Percentiles rank a stretch among this genome's conserved stretches.
These are phyloP conservation scores for Apis mellifera DNA, from an alignment of 1,140 invertebrate species.

Conservation along the genomic window DNA sequence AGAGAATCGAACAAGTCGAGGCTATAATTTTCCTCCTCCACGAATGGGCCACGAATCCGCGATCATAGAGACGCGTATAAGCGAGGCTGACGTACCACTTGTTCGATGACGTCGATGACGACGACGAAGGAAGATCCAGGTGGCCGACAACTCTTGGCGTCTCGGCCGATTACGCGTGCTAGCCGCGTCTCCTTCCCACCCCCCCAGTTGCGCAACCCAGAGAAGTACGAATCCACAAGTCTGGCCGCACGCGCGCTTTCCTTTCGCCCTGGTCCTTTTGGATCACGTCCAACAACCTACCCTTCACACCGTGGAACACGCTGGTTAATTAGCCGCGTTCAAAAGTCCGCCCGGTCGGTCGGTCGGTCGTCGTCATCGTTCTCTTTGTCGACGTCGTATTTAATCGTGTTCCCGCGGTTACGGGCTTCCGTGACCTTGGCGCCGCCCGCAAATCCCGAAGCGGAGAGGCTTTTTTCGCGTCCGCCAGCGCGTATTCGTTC, in stretches of 20 bases:
- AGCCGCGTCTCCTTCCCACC: conserved; percentile 10
- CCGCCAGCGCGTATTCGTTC: not conserved
- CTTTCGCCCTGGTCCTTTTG: conserved; percentile 29
- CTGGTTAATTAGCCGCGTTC: conserved; percentile 42
- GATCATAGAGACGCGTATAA: conserved; percentile 2
- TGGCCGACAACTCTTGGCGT: conserved; percentile 55
- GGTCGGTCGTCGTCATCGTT: not conserved
- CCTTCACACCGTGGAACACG: conserved; percentile 44
- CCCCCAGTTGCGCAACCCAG: conserved; percentile 17
- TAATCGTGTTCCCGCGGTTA: conserved; percentile 45
- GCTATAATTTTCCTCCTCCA: not conserved
- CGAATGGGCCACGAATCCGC: not conserved
- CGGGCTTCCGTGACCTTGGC: conserved; percentile 43
- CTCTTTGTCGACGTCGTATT: conserved; percentile 16
- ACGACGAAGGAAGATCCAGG: conserved; percentile 29
- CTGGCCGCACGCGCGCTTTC: conserved; percentile 23
- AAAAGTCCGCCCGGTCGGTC: not conserved
- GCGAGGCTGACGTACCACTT: conserved; percentile 26
- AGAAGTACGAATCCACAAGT: conserved; percentile 7
- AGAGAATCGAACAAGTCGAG: not conserved
- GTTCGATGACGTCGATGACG: conserved; percentile 37
- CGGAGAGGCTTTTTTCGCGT: conserved; percentile 6
- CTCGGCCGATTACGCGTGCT: conserved; percentile 13
- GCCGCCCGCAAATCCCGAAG: conserved; percentile 2
- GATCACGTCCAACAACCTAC: conserved; percentile 38